Evolutionary conservation across 2,113 vertebrate genomes (phyloP).

Genomic region (Heterotilapia buettikoferi): DNA sequence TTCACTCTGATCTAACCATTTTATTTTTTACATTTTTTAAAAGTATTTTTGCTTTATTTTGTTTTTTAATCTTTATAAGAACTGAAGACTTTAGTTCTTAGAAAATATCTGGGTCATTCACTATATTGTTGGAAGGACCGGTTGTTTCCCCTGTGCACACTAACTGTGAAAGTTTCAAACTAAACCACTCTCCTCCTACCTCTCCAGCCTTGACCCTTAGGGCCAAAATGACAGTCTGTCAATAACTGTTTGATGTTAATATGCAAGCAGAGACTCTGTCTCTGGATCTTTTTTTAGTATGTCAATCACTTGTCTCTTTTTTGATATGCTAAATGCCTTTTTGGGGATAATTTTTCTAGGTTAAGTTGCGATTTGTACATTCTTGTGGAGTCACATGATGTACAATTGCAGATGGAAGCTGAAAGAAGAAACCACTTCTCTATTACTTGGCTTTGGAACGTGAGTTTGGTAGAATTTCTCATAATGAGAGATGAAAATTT

Average conservation of each 20-base stretch:
- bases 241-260: neutral
- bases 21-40: neutral
- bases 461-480: neutral
- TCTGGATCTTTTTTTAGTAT: neutral
- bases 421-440: constrained; percentile 14
- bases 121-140: neutral
- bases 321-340: neutral
- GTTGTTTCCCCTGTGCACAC: neutral
- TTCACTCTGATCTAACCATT: neutral
- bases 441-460: neutral
- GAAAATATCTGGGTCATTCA: neutral
- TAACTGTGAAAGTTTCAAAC: neutral
- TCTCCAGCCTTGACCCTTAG: neutral
- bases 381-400: neutral
- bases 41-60: neutral
- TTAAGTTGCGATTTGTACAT: neutral
- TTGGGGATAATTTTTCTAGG: neutral
- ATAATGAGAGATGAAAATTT: neutral
- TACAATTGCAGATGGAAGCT: neutral
- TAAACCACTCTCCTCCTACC: neutral
- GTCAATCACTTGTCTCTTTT: neutral
- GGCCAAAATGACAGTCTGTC: neutral
- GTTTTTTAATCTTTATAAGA: neutral
- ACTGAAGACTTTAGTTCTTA: neutral
- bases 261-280: neutral